phyloP scores from a whole-genome alignment of 2,888 invertebrate species.

The Latrodectus elegans region DNA sequence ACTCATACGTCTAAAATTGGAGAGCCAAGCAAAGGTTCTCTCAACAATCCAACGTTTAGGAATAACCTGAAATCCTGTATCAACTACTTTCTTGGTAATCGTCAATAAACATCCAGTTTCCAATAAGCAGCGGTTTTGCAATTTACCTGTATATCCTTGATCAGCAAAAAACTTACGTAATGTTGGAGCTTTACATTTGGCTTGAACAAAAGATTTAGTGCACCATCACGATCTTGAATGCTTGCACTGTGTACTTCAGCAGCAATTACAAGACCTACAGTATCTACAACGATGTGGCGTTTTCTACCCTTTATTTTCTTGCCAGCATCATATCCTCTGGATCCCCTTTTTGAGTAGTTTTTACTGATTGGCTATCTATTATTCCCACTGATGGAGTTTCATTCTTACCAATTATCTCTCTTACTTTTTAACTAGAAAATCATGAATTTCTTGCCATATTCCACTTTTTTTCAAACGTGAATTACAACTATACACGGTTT shows the following conservation, averaged over 20 bases:
- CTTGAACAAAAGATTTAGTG: not conserved
- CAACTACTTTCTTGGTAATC: slow-evolving; percentile 19
- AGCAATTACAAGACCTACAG: slow-evolving; percentile 3
- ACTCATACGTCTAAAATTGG: too few relatives aligned
- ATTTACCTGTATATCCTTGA: slow-evolving; percentile 17
- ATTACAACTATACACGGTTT: too few relatives aligned
- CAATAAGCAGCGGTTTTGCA: slow-evolving; percentile 11
- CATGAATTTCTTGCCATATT: slow-evolving; percentile 3
- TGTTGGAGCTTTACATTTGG: slow-evolving; percentile 22
- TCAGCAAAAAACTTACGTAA: slow-evolving; percentile 16
- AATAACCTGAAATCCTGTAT: slow-evolving; percentile 38
- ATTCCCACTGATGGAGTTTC: slow-evolving; percentile 12
- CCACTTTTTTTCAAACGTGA: too few relatives aligned
- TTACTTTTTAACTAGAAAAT: slow-evolving; percentile 11
- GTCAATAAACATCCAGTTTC: not conserved
- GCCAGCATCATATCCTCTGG: slow-evolving; percentile 11
- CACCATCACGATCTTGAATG: slow-evolving; percentile 10
- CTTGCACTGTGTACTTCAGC: slow-evolving; percentile 7
- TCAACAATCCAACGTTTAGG: slow-evolving; percentile 33
- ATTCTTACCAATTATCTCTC: slow-evolving; percentile 11
- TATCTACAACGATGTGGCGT: slow-evolving; percentile 1
- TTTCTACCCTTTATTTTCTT: slow-evolving; percentile 2
- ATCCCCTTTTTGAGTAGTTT: slow-evolving; percentile 10
- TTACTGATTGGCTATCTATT: slow-evolving; percentile 12
- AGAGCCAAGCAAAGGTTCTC: slow-evolving; percentile 21